Base-by-base conservation (phyloP, 2,797 vertebrate species). In the Lepidocolaptes lacrymiger region DNA sequence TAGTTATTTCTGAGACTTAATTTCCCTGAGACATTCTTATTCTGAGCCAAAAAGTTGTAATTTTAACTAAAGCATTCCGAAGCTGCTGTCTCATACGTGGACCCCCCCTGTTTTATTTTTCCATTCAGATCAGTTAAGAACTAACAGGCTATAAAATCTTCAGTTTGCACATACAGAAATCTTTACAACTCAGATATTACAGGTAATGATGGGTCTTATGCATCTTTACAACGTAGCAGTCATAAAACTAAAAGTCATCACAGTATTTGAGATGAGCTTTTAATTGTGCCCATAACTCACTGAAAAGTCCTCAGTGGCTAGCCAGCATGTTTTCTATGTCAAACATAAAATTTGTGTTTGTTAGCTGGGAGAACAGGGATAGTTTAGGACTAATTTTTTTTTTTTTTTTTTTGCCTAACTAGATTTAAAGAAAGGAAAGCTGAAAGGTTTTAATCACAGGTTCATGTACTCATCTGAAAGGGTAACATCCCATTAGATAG, bases 281-380 rank as follows among this genome's bases (percentile, higher is more conserved):
- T 85, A 96, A 85, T 78, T 96, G 56, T 56, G 21, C 58, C 78
- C 41, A 30, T 94, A 94, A 89, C 52, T 95, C 79, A 85, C 59
- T 63, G 59, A 88, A 91, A 83, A 87, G 63, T 89, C 52, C 44
- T 89, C 44, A 80, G 48, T 67, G 36, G 39, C 43, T 54, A 93
- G 74, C 62, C 49, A 88, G 15, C 46, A 68, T 78, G 37, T 81
- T 84, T 82, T 52, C 84, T 39, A 61, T 62, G 61, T 94, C 88
- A 95, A 94, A 90, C 10, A 56, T 80, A 61, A 84, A 77, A 77
- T 74, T 49, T 74, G 64, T 34, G 34, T 41, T 77, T 83, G 28
- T 64, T 86, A 62, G 4, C 49, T 88, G 34, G 58, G 37, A 64
- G 32, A 84, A 52, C 2, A 59, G 55, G 62, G 21, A 55, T 23